Percentiles rank a stretch among this genome's conserved stretches.
These are phyloP conservation scores for Microctenopoma lineatum DNA, from an alignment of 2,797 vertebrate species.

Conservation along the genomic window DNA sequence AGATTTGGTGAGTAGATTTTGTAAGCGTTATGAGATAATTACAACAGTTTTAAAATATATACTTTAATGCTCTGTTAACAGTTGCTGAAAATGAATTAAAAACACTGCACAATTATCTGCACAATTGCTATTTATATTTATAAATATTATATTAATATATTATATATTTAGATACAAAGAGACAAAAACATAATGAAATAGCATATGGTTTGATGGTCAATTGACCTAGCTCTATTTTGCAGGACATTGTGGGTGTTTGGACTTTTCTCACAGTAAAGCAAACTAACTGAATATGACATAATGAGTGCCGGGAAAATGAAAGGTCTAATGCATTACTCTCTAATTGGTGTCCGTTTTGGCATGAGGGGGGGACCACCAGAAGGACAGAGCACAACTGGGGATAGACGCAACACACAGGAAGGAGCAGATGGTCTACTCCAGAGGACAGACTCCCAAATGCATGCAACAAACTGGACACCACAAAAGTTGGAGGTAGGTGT, in stretches of 20 bases:
- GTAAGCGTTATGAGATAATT: not conserved
- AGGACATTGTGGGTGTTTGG: constrained; percentile 43
- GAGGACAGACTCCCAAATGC: constrained; percentile 76
- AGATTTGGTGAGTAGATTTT: too few relatives aligned
- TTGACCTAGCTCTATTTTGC: constrained; percentile 32
- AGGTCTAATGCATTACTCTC: constrained; percentile 79
- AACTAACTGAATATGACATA: constrained; percentile 75
- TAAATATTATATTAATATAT: too few relatives aligned
- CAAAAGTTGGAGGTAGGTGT: constrained; percentile 55
- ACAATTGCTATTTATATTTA: constrained; percentile 4
- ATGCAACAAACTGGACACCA: constrained; percentile 77
- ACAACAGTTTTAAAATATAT: too few relatives aligned
- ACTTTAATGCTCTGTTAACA: too few relatives aligned
- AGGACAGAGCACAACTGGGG: constrained; percentile 82
- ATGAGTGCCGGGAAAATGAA: constrained; percentile 76
- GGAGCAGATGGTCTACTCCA: constrained; percentile 84
- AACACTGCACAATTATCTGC: not conserved
- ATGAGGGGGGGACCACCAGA: constrained; percentile 82
- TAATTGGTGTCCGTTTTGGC: constrained; percentile 85
- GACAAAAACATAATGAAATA: constrained; percentile 32
- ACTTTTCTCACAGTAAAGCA: constrained; percentile 46
- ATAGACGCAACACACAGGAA: constrained; percentile 83
- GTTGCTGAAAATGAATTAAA: too few relatives aligned
- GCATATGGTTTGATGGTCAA: constrained; percentile 31
- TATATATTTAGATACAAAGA: constrained; percentile 32